Conservation (phyloP, 2,888 invertebrate genomes). For the Volucella bombylans region DNA sequence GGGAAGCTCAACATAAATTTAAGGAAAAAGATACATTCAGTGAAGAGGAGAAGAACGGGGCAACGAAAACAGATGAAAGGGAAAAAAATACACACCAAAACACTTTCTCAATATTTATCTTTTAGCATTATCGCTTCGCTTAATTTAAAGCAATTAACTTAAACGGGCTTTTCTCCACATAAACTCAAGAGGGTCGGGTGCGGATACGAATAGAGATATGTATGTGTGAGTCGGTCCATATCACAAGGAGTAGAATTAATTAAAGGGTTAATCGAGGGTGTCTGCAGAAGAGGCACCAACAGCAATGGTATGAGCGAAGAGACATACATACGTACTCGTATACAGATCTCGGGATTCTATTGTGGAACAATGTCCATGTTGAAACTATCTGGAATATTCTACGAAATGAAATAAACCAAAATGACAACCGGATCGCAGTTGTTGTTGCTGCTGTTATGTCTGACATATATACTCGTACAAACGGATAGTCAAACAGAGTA, state of each 20-base stretch:
- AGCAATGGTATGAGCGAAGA: neutral
- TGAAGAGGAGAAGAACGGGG: neutral
- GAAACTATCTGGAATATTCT: conserved; percentile 33
- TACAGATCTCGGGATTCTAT: too few relatives aligned
- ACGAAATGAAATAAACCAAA: conserved; percentile 20
- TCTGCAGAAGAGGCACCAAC: conserved; percentile 23
- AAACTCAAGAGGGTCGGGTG: neutral
- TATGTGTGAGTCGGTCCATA: conserved; percentile 50
- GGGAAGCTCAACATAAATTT: conserved; percentile 32
- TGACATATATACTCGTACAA: too few relatives aligned
- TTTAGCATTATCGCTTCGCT: conserved; percentile 63
- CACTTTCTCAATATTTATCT: conserved; percentile 69
- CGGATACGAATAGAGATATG: neutral
- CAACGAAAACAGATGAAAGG: neutral
- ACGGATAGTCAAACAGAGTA: too few relatives aligned
- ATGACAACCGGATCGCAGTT: neutral
- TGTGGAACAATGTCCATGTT: neutral
- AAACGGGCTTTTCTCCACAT: conserved; percentile 37
- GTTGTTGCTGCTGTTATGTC: too few relatives aligned
- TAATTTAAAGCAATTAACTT: conserved; percentile 72
- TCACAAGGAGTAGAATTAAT: conserved; percentile 62
- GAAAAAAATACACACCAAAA: conserved; percentile 17
- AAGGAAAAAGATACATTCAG: conserved; percentile 17
- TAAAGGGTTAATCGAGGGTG: conserved; percentile 71
- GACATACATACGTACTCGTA: too few relatives aligned